A percentile compares a stretch with the other conserved stretches of the same genome.
These are phyloP conservation scores for Enteromius radiatus DNA, from an alignment of 2,797 vertebrate species.

Conservation along the genomic window DNA sequence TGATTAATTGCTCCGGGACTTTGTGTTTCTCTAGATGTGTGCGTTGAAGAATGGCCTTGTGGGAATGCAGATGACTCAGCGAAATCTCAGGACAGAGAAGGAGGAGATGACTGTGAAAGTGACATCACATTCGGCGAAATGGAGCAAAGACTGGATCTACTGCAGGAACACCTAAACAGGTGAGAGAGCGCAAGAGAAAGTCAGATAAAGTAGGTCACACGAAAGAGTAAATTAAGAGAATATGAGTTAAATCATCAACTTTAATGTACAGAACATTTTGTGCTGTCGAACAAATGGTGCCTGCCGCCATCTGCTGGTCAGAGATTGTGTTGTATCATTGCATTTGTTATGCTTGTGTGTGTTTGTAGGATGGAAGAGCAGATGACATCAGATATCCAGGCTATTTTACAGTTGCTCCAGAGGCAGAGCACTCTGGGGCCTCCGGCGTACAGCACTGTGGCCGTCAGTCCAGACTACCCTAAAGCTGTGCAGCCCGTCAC, in stretches of 20 bases:
- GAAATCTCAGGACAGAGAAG: slow-evolving; percentile 77
- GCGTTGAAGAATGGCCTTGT: slow-evolving; percentile 78
- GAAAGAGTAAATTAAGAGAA: neutral
- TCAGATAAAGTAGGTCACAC: neutral
- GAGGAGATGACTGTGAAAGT: slow-evolving; percentile 87
- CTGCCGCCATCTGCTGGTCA: slow-evolving; percentile 40
- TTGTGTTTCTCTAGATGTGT: slow-evolving; percentile 75
- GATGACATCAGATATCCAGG: slow-evolving; percentile 95
- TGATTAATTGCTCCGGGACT: slow-evolving; percentile 53
- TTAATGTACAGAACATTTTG: neutral
- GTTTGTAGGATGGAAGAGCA: slow-evolving; percentile 90
- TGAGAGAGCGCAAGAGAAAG: slow-evolving; percentile 64
- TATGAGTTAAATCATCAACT: neutral
- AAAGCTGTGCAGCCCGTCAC: slow-evolving; percentile 78
- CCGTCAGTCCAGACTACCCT: slow-evolving; percentile 84
- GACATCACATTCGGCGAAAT: slow-evolving; percentile 94
- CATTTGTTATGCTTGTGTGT: neutral
- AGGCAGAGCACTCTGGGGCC: slow-evolving; percentile 86
- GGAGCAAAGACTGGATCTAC: slow-evolving; percentile 93
- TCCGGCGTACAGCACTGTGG: slow-evolving; percentile 93
- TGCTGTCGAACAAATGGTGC: neutral
- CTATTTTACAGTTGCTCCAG: slow-evolving; percentile 94
- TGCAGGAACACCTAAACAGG: slow-evolving; percentile 98
- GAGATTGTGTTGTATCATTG: neutral
- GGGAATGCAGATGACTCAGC: slow-evolving; percentile 75